Evolutionary conservation across 1,140 invertebrate species (phyloP).

Genomic region (Ceratina japonica): DNA sequence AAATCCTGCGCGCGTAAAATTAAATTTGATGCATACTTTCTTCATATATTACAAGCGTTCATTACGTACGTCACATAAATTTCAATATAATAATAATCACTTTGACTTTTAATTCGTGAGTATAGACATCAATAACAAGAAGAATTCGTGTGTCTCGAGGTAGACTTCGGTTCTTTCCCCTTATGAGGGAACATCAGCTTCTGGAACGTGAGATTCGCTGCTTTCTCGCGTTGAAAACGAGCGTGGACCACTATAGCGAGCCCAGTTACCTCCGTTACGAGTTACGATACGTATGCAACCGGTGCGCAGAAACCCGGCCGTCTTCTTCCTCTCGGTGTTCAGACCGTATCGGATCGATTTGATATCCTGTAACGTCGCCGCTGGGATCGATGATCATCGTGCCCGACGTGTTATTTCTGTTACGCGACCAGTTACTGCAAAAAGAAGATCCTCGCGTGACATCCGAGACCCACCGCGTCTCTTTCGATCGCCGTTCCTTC

Average conservation of each 20-base stretch:
- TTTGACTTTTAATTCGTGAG: background rate
- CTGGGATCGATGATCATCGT: constrained; percentile 59
- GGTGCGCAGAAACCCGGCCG: constrained; percentile 17
- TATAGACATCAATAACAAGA: constrained; percentile 35
- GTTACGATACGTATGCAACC: constrained; percentile 47
- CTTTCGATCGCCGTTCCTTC: background rate
- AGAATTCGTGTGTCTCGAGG: constrained; percentile 55
- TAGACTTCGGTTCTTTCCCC: constrained; percentile 65
- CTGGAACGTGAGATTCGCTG: constrained; percentile 33
- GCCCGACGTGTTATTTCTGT: constrained; percentile 52
- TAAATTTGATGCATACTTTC: too few species aligned
- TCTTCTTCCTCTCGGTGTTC: background rate
- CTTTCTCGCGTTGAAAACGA: background rate
- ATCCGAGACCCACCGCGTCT: constrained; percentile 52
- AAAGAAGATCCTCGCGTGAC: constrained; percentile 56
- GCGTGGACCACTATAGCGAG: background rate
- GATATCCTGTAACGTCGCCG: constrained; percentile 30
- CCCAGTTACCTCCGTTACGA: constrained; percentile 46
- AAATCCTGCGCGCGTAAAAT: background rate
- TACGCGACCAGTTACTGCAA: constrained; percentile 42
- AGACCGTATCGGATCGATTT: background rate
- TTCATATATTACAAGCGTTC: too few species aligned
- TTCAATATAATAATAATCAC: too few species aligned
- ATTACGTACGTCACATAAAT: too few species aligned
- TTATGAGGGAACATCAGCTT: constrained; percentile 47